These are phyloP conservation scores for Mesoclemmys tuberculata DNA, from an alignment of 2,113 vertebrate species.

Conservation along the genomic window DNA sequence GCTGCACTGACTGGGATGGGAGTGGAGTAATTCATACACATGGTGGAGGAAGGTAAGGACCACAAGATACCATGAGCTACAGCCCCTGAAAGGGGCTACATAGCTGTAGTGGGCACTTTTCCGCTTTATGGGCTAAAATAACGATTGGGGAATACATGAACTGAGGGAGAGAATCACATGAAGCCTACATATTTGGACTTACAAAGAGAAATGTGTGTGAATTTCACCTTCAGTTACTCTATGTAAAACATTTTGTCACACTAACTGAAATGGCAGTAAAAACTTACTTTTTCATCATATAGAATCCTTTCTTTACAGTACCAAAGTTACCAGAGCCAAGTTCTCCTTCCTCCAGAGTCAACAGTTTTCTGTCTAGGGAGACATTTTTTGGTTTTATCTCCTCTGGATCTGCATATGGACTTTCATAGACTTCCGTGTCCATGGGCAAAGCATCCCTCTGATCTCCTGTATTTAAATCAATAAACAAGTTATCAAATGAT, in stretches of 20 bases:
- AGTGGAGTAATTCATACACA: background rate
- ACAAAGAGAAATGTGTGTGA: background rate
- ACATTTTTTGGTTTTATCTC: slow-evolving; percentile 91
- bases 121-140: background rate
- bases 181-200: fast-evolving
- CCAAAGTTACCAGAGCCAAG: slow-evolving; percentile 98
- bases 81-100: background rate
- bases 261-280: background rate
- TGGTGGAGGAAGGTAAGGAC: background rate
- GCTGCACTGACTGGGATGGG: background rate
- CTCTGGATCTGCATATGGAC: slow-evolving; percentile 96
- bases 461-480: slow-evolving; percentile 45
- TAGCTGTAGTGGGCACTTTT: background rate
- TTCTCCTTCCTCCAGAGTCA: slow-evolving; percentile 90
- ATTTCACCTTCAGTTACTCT: background rate
- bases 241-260: background rate
- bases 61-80: background rate
- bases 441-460: slow-evolving; percentile 89
- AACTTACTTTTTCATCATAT: slow-evolving; percentile 93
- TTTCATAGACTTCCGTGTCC: slow-evolving; percentile 95
- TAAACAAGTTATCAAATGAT: background rate
- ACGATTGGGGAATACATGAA: background rate
- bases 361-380: slow-evolving; percentile 83
- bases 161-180: background rate
- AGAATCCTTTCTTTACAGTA: slow-evolving; percentile 92